Evolutionary conservation across 2,888 invertebrate genomes (phyloP).

Genomic region (Agriopis marginaria): DNA sequence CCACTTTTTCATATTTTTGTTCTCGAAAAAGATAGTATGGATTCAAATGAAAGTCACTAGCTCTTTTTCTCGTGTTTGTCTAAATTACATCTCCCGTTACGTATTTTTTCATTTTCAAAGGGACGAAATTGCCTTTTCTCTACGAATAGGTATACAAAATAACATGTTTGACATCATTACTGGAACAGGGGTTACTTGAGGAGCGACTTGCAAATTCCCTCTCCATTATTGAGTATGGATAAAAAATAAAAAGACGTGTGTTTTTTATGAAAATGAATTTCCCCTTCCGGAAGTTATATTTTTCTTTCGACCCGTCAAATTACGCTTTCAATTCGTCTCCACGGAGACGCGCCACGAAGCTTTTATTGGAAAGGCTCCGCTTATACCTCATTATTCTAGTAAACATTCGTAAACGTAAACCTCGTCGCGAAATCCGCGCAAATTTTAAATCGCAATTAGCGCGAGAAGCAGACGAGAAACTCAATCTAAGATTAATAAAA

Average conservation of each 20-base stretch:
- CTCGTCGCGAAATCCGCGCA: conserved; percentile 1
- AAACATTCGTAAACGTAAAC: conserved; percentile 17
- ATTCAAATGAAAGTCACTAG: not conserved
- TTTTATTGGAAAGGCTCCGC: conserved; percentile 27
- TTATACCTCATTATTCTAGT: conserved; percentile 30
- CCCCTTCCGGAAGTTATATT: conserved; percentile 39
- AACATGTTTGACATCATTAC: conserved; percentile 44
- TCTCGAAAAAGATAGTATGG: not conserved
- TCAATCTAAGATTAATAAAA: conserved; percentile 40
- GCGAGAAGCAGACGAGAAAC: conserved; percentile 28
- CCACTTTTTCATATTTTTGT: not conserved
- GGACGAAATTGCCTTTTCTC: conserved; percentile 38
- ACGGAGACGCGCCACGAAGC: conserved; percentile 24
- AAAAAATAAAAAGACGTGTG: conserved; percentile 39
- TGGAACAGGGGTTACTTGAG: conserved; percentile 36
- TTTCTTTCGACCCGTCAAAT: conserved; percentile 42
- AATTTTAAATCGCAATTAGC: conserved; percentile 32
- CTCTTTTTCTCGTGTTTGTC: conserved; percentile 24
- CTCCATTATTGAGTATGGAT: conserved; percentile 40
- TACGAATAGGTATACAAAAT: conserved; percentile 33
- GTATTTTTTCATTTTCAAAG: conserved; percentile 28
- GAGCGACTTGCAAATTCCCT: conserved; percentile 39
- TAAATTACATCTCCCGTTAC: conserved; percentile 37
- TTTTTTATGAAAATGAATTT: conserved; percentile 42
- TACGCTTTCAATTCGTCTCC: conserved; percentile 37